Evolutionary conservation across 2,888 invertebrate genomes (phyloP), one percentile per base, ranked within the genome.

Genomic region (Cheilosia variabilis): DNA sequence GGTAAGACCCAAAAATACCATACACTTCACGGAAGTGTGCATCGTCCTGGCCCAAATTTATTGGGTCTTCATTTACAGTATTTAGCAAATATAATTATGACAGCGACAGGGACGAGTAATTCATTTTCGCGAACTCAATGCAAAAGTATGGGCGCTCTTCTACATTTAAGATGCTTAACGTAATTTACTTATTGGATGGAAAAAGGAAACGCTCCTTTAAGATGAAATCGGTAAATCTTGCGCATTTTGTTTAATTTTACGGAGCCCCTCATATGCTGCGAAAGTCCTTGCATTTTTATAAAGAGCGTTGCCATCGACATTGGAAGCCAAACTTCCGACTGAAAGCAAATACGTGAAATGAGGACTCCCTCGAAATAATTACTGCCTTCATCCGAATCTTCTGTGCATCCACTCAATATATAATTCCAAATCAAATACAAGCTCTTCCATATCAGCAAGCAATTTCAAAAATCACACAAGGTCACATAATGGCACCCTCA

Each of bases 41-140:
- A 53, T 22, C 22, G 10, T 0, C 13, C 17, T 17, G 19, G n/a
- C 19, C 19, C 19, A 6, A 4, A 19, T 15, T 63, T 22, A 34
- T 19, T 45, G 13, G 55, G 27, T 19, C 43, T 55, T 45, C 43
- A 43, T 43, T 68, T 55, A 66, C 24, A 66, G 53, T 53, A 53
- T 66, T 66, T 43, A 53, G 22, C 24, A 41, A 66, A 53, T 66
- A 66, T 53, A 57, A 47, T 69, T 57, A 55, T 27, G 43, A 43
- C 27, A n/a, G 55, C 27, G 27, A 15, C 13, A 15, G 13, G 31
- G 55, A 34, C 34, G 43, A 19, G 43, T 55, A 43, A 45, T 68
- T 43, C 19, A 55, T 66, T 53, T 55, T 41, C 53, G 34, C 47
- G 22, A 19, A 34, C 31, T 15, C n/a, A 6, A 9, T 9, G 24